Evolutionary conservation across 2,113 vertebrate species (phyloP).

Genomic region (Cyphomyrus discorhynchus): DNA sequence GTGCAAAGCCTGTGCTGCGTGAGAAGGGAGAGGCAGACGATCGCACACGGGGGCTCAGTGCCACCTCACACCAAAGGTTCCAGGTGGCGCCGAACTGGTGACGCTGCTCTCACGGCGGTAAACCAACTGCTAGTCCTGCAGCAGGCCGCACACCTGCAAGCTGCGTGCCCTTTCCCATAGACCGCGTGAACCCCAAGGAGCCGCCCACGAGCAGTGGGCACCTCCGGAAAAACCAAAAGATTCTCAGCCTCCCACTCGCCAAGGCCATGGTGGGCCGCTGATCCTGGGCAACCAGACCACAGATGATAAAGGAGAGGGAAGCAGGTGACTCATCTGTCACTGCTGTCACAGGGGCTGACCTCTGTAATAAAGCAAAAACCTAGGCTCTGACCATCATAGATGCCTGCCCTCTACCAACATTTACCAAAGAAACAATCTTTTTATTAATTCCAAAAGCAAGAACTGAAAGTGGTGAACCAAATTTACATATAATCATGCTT

Average conservation of each 20-base stretch:
- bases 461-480: background rate
- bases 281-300: background rate
- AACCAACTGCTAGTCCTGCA: conserved; percentile 64
- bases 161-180: conserved; percentile 35
- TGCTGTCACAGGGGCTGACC: background rate
- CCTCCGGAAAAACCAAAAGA: background rate
- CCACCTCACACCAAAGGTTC: conserved; percentile 51
- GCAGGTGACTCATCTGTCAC: background rate
- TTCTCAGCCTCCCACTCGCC: background rate
- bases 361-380: background rate
- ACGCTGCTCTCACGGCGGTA: conserved; percentile 50
- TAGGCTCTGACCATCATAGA: background rate
- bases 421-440: background rate
- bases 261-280: background rate
- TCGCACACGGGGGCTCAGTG: background rate
- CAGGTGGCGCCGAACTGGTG: conserved; percentile 61
- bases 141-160: conserved; percentile 59
- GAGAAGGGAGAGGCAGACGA: background rate
- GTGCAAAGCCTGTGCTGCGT: background rate
- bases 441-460: background rate
- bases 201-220: background rate
- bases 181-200: background rate
- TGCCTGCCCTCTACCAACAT: background rate
- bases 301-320: background rate
- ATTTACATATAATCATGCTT: background rate